Conservation (phyloP, 2,888 invertebrate genomes). For the Netelia fuscicornis region DNA sequence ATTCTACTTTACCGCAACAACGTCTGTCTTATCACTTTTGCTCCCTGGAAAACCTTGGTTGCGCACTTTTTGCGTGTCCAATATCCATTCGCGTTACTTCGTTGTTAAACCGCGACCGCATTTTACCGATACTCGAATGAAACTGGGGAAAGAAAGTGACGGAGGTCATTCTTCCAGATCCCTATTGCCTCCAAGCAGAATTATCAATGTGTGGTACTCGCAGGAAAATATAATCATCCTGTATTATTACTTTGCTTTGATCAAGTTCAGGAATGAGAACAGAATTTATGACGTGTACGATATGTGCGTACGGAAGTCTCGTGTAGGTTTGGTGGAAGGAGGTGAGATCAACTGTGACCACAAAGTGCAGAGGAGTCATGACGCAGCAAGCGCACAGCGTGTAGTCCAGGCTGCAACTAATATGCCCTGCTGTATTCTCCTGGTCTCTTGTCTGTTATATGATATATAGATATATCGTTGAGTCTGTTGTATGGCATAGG, state of each 20-base stretch:
- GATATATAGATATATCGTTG: not conserved
- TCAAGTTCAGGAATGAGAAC: slow-evolving; percentile 45
- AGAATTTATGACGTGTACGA: slow-evolving; percentile 52
- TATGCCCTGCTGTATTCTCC: slow-evolving; percentile 33
- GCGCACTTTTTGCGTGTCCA: too few species aligned
- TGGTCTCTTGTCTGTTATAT: slow-evolving; percentile 17
- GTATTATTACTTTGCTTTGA: slow-evolving; percentile 31
- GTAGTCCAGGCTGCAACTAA: slow-evolving; percentile 31
- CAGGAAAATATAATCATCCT: slow-evolving; percentile 32
- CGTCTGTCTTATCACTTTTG: too few species aligned
- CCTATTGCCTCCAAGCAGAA: not conserved
- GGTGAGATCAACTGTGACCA: slow-evolving; percentile 65
- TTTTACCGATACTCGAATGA: too few species aligned
- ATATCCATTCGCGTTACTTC: too few species aligned
- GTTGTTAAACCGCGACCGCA: too few species aligned
- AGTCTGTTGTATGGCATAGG: slow-evolving; percentile 27
- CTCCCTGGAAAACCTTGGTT: too few species aligned
- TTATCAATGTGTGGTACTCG: slow-evolving; percentile 16
- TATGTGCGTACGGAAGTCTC: slow-evolving; percentile 58
- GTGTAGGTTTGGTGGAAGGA: slow-evolving; percentile 11
- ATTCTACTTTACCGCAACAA: not conserved
- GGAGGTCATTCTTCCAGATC: slow-evolving; percentile 14
- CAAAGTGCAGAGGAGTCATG: slow-evolving; percentile 66
- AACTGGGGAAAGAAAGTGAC: too few species aligned
- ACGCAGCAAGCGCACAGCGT: slow-evolving; percentile 51